Base-by-base conservation (phyloP, 2,888 invertebrate genomes). In the Aricia artaxerxes region DNA sequence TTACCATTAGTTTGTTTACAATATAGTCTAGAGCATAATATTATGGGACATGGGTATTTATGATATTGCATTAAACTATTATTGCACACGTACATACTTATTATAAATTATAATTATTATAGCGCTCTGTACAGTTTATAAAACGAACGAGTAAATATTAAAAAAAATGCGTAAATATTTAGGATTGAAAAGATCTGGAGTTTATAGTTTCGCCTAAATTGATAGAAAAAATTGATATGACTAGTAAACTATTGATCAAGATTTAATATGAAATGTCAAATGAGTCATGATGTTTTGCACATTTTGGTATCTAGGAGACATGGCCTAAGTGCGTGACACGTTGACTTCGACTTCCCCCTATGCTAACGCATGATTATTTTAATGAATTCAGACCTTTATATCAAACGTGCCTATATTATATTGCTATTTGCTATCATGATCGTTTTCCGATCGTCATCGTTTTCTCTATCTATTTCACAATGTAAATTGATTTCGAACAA, bases 401-500 rank as follows among this genome's bases (percentile, higher is more conserved):
- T 16, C 57, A 24, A 61, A 24, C 61, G 24, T 61, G 61, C 24
- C n/a, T 61, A 24, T 24, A 24, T 24, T 24, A 24, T 24, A 24
- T 24, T 24, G 24, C 24, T 24, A 24, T 24, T 24, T 16, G 57
- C 31, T 64, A 61, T 31, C 31, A 64, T 64, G 31, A 9, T 31
- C 24, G 61, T 64, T n/a, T 64, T 64, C 9, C 64, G n/a, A n/a
- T n/a, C n/a, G n/a, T n/a, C n/a, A 9, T 31, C 24, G 61, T 64
- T n/a, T 64, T 64, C 9, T 31, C 2, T 64, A 64, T 64, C 64
- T 64, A 31, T 64, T 61, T 24, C 24, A 61, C 61, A 64, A 64
- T 64, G 31, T 24, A 64, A 64, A 64, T 64, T 64, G 9, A 77
- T 79, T 81, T 79, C 7, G 11, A 49, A 11, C 44, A 75, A 49